Percentiles rank a stretch among this genome's conserved stretches.
phyloP scores from a whole-genome alignment of 2,797 vertebrate species.

The Sciurus vulgaris region DNA sequence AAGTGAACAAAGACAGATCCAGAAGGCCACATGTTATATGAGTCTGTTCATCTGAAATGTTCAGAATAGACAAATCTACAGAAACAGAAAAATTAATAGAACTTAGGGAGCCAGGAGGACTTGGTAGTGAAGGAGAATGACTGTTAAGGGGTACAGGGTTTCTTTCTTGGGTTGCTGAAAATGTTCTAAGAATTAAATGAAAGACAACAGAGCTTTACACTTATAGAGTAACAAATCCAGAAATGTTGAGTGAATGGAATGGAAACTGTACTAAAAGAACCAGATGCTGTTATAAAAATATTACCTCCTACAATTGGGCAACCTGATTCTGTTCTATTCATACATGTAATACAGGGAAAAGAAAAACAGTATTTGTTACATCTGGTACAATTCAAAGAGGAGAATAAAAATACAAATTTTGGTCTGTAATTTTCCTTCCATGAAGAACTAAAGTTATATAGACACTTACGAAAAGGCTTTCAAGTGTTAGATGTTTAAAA shows the following conservation, averaged over 20 bases:
- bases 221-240: background rate
- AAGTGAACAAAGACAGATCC: background rate
- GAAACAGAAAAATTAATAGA: background rate
- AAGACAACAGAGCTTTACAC: background rate
- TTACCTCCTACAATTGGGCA: constrained; percentile 58
- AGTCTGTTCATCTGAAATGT: background rate
- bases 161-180: background rate
- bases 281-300: constrained; percentile 43
- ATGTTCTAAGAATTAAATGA: background rate
- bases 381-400: constrained; percentile 12
- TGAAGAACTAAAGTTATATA: background rate
- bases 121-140: background rate
- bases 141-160: background rate
- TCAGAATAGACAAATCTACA: background rate
- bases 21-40: background rate
- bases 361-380: background rate
- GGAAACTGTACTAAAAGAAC: constrained; percentile 1
- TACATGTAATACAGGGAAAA: background rate
- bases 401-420: background rate
- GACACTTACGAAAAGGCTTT: background rate
- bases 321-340: constrained; percentile 15
- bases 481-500: background rate
- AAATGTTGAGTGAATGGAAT: background rate
- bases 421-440: background rate
- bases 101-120: background rate